phyloP scores from a whole-genome alignment of 2,888 invertebrate genomes.

The Criorhina ranunculi region DNA sequence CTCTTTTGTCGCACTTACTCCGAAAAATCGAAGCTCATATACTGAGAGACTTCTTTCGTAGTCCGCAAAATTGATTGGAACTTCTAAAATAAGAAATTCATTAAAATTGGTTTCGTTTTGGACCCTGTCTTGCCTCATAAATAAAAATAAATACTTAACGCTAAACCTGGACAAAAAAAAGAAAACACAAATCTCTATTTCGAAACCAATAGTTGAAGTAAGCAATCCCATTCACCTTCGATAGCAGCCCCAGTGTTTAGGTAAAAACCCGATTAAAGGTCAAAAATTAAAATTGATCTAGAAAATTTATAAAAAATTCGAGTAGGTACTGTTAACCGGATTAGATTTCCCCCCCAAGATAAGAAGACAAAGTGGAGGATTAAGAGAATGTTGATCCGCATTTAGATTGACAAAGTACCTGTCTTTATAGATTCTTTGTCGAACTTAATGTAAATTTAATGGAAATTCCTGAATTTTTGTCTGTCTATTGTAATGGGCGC shows the following conservation, averaged over 20 bases:
- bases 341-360: constrained; percentile 2
- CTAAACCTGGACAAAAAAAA: neutral
- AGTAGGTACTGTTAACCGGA: constrained; percentile 1
- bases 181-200: constrained; percentile 6
- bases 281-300: neutral
- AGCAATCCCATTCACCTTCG: neutral
- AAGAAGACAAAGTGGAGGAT: neutral
- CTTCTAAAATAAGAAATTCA: neutral
- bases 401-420: neutral
- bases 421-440: neutral
- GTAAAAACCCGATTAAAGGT: neutral
- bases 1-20: too few relatives aligned
- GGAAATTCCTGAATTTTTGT: neutral
- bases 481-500: constrained; percentile 20
- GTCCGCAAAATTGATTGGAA: neutral
- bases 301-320: neutral
- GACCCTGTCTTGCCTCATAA: constrained; percentile 22
- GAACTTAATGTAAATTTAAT: constrained; percentile 9
- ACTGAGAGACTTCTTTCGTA: too few relatives aligned
- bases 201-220: neutral
- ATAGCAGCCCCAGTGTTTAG: neutral
- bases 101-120: constrained; percentile 21
- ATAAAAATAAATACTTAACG: constrained; percentile 10
- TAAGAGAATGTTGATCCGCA: constrained; percentile 10
- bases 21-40: too few relatives aligned